Base-by-base conservation (phyloP, 35 echinoderm and acorn worm species). In the Heliocidaris erythrogramma region DNA sequence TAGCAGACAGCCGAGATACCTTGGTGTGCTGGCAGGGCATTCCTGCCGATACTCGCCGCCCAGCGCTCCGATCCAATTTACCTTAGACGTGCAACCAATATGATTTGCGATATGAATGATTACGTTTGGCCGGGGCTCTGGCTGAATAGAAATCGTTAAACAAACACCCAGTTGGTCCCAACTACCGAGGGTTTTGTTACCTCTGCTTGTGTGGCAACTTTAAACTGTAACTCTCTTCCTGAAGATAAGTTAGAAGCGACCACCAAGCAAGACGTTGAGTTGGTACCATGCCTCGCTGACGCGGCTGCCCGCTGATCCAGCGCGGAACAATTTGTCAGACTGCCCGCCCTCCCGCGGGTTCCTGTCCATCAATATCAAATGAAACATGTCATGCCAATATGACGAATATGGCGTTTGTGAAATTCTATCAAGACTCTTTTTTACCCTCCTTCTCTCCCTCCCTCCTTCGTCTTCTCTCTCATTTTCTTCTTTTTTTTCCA, bases 121-220 rank as follows among this genome's bases (percentile, higher is more conserved):
- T 92, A 92, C 91, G 91, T 92, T 92, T 92, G 91, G 91, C 91
- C 50, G 4, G 65, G 47, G 48, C 49, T 92, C 91, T 92, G 9
- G 91, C 91, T 92, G 91, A 92, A 92, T 92, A 52, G 91, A 92
- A 92, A 49, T 92, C 91, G 48, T 48, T 92, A 92, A 92, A 92
- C 91, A 92, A 92, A 92, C 91, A 92, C 91, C 91, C 91, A 92
- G 91, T 92, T 92, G 91, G 91, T 92, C 91, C 65, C 91, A 48
- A 92, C 91, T 92, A 92, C 49, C 31, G 91, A 32, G 91, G 32
- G 49, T 92, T 92, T 92, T 92, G 47, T 92, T 92, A 92, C 91
- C 91, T 92, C 91, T 92, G 91, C 91, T 92, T 92, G 91, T 92
- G 91, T 92, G 91, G 91, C 91, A 92, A 92, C 91, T 92, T 92